A percentile compares a stretch with the other conserved stretches of the same genome.
Conservation (phyloP, 2,888 invertebrate genomes). For the Palloptera scutellata region DNA sequence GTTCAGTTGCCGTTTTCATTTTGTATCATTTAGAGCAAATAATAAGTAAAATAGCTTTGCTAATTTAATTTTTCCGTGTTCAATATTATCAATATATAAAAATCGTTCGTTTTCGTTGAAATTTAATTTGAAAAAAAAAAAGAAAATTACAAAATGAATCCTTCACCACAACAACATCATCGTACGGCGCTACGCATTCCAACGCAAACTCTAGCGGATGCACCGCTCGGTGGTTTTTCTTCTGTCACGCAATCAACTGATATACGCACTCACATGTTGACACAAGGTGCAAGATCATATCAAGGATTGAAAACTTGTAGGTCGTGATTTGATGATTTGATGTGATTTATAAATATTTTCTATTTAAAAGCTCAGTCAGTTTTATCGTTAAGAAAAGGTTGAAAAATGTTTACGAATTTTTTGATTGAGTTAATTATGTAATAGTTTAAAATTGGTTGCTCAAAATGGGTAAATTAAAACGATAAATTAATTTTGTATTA, state of each 20-base stretch:
- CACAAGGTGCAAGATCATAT: constrained; percentile 45
- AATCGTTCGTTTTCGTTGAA: no score
- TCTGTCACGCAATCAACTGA: constrained; percentile 37
- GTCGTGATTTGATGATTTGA: constrained; percentile 21
- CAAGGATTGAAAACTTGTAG: constrained; percentile 55
- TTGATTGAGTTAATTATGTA: no score
- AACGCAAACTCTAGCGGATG: no score
- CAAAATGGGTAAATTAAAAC: no score
- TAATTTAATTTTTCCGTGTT: constrained; percentile 11
- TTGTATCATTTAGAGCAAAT: constrained; percentile 27
- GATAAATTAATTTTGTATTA: no score
- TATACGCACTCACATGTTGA: constrained; percentile 41
- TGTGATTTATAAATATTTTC: no score
- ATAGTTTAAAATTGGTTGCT: no score
- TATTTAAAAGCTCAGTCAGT: no score
- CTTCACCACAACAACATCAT: constrained; percentile 52
- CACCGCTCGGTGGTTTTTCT: no score
- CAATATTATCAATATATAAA: background rate
- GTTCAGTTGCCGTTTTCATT: constrained; percentile 35
- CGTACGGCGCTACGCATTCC: constrained; percentile 29
- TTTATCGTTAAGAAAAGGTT: no score
- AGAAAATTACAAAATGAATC: constrained; percentile 47
- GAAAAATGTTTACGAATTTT: no score
- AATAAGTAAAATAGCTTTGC: constrained; percentile 8
- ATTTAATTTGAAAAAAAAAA: background rate